Percentiles rank a stretch among this genome's conserved stretches.
Evolutionary conservation across 2,113 vertebrate genomes (phyloP).

Genomic region (Aegithalos caudatus): DNA sequence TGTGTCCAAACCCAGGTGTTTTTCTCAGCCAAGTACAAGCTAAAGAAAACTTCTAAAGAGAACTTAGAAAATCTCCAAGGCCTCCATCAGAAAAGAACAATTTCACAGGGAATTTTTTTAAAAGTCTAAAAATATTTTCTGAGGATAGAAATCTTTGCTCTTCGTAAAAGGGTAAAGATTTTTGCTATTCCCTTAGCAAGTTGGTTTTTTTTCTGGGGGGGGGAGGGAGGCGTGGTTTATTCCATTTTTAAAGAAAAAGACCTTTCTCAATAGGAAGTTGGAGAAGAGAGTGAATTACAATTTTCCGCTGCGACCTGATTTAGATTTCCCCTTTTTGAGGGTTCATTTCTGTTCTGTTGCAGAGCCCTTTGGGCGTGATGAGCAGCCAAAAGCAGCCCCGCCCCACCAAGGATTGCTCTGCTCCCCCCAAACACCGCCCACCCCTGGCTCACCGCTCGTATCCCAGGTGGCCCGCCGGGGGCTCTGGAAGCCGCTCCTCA

Average conservation of each 20-base stretch:
- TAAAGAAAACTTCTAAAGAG: background rate
- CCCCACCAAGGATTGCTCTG: fast-evolving
- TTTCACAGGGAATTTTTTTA: fast-evolving
- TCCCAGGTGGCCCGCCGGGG: conserved; percentile 76
- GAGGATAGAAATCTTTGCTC: background rate
- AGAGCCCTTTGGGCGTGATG: too few species aligned
- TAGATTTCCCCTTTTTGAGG: background rate
- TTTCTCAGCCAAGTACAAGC: background rate
- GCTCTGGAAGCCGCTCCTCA: conserved; percentile 74
- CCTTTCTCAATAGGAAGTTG: background rate
- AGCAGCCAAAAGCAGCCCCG: fast-evolving
- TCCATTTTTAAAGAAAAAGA: background rate
- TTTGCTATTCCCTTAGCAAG: background rate
- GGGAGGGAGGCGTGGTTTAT: fast-evolving
- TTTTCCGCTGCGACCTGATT: background rate
- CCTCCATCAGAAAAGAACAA: background rate
- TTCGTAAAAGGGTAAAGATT: background rate
- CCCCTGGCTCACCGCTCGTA: conserved; percentile 72
- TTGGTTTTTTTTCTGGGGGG: fast-evolving
- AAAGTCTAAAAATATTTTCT: background rate
- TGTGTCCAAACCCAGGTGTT: background rate
- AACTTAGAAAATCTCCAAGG: background rate
- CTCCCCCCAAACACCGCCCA: fast-evolving
- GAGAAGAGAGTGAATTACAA: fast-evolving
- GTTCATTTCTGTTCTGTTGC: fast-evolving